Conservation (phyloP, 2,113 vertebrate genomes). For the Lathamus discolor region DNA sequence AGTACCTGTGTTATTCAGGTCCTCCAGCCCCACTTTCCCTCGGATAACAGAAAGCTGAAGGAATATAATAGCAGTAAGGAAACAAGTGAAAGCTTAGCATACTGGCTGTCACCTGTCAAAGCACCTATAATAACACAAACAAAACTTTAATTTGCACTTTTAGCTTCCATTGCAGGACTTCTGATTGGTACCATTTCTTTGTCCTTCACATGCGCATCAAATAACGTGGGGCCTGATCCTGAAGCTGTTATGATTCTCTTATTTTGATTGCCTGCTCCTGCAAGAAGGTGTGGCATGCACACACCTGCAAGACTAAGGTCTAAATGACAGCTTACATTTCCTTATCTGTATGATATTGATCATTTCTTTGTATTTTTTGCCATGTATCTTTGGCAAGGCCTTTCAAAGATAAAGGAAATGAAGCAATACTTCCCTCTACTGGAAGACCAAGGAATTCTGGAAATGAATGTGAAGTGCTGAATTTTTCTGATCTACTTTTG, state of each 20-base stretch:
- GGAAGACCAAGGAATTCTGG: slow-evolving; percentile 37
- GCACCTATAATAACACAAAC: background rate
- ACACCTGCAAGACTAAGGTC: background rate
- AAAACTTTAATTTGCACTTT: background rate
- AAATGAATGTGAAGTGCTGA: background rate
- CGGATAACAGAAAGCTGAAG: background rate
- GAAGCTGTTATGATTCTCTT: background rate
- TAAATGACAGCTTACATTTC: background rate
- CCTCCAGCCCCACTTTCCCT: background rate
- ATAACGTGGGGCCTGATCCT: background rate
- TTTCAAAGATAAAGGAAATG: slow-evolving; percentile 29
- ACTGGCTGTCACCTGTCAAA: background rate
- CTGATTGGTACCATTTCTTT: background rate
- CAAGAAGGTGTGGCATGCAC: background rate
- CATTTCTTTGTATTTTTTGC: background rate
- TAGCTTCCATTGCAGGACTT: background rate
- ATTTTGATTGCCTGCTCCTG: background rate
- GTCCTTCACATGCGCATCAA: background rate
- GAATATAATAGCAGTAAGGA: background rate
- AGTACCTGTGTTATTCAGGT: background rate
- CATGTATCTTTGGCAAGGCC: background rate
- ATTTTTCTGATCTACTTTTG: background rate
- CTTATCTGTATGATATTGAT: background rate
- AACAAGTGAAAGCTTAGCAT: background rate
- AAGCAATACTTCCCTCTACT: slow-evolving; percentile 72